Conservation (phyloP, 1,140 invertebrate genomes). For the Drosophila pectinifera region DNA sequence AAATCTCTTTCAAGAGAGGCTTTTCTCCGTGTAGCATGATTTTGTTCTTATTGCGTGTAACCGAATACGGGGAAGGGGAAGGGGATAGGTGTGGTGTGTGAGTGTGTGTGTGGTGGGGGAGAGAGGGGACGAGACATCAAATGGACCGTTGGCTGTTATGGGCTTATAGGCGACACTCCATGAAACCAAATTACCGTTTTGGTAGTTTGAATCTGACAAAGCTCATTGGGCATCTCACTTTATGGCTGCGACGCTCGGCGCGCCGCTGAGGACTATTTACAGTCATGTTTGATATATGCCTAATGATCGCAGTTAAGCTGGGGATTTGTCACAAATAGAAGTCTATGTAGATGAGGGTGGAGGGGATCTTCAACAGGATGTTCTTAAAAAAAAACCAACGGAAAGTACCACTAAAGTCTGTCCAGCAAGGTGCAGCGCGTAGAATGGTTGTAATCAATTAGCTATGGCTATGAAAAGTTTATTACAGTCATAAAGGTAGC, state of each 20-base stretch:
- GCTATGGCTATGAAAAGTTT: constrained; percentile 17
- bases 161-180: constrained; percentile 60
- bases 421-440: constrained; percentile 2
- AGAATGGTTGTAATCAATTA: constrained; percentile 5
- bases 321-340: constrained; percentile 45
- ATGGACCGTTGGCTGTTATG: constrained; percentile 60
- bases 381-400: neutral
- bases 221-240: constrained; percentile 55
- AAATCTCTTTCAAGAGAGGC: neutral
- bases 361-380: neutral
- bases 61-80: neutral
- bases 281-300: constrained; percentile 42
- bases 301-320: constrained; percentile 46
- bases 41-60: constrained; percentile 50
- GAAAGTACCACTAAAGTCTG: neutral
- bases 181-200: constrained; percentile 63
- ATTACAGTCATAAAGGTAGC: constrained; percentile 5
- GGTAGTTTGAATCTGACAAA: constrained; percentile 61
- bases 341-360: constrained; percentile 19
- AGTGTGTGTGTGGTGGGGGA: neutral
- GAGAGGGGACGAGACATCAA: constrained; percentile 42
- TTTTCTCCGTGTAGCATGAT: constrained; percentile 16
- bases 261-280: constrained; percentile 29
- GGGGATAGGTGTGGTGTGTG: constrained; percentile 31
- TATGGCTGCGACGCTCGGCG: constrained; percentile 28